Conservation (phyloP, 2,113 vertebrate genomes). For the Neofelis nebulosa region DNA sequence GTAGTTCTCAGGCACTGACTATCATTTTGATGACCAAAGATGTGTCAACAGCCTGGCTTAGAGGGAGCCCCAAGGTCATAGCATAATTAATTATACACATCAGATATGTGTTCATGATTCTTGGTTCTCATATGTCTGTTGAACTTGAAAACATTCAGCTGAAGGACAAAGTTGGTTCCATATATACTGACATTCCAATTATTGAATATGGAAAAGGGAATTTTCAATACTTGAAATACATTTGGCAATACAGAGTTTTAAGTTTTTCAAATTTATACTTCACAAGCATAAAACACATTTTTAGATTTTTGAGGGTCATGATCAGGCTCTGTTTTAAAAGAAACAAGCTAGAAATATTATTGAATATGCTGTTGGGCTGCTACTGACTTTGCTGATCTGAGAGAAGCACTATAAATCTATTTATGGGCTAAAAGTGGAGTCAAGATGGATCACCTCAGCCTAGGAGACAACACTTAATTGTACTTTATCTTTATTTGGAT, state of each 20-base stretch:
- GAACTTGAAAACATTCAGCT: neutral
- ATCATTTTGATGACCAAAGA: neutral
- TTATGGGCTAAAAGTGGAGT: neutral
- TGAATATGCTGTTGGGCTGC: neutral
- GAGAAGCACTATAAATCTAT: neutral
- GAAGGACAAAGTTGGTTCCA: neutral
- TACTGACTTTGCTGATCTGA: neutral
- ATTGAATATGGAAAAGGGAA: neutral
- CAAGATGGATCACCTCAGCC: neutral
- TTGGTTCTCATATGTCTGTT: neutral
- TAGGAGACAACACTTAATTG: neutral
- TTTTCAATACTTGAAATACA: neutral
- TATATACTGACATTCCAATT: neutral
- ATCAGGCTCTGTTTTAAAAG: neutral
- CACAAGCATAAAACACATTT: neutral
- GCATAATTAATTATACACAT: neutral
- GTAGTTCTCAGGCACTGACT: neutral
- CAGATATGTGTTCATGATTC: neutral
- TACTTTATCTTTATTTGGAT: constrained; percentile 59
- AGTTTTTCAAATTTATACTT: neutral
- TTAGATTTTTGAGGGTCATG: neutral
- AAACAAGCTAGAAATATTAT: neutral
- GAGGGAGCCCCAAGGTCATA: neutral
- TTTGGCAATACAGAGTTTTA: neutral
- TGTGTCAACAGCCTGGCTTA: neutral